A percentile compares a stretch with the other conserved stretches of the same genome.
These are phyloP conservation scores for Melanerpes aurifrons DNA, from an alignment of 2,113 vertebrate genomes.

Conservation along the genomic window DNA sequence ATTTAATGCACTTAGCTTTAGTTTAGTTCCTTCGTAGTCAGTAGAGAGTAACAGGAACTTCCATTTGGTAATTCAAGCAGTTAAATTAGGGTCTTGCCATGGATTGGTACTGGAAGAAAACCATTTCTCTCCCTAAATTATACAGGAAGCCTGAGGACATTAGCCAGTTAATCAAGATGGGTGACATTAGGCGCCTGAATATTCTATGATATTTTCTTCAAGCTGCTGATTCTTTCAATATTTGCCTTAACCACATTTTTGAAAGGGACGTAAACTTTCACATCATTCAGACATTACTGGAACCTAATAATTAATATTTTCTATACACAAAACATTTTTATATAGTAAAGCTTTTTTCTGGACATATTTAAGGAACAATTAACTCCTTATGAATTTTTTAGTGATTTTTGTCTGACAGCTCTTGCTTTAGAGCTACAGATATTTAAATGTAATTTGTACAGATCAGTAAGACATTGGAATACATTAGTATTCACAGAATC, in stretches of 20 bases:
- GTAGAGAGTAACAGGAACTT: background rate
- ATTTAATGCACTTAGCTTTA: background rate
- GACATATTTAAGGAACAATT: background rate
- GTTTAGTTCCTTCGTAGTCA: background rate
- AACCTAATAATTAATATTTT: background rate
- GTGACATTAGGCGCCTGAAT: background rate
- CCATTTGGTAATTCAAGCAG: background rate
- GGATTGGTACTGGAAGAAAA: background rate
- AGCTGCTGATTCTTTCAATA: background rate
- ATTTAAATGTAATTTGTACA: background rate
- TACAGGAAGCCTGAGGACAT: background rate
- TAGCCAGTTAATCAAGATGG: background rate
- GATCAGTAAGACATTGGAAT: background rate
- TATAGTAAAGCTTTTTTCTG: background rate
- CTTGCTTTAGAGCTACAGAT: background rate
- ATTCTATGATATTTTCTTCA: background rate
- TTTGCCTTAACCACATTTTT: background rate
- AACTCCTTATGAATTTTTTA: background rate
- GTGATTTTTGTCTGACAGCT: background rate
- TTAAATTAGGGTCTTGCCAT: background rate
- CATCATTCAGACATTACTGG: background rate
- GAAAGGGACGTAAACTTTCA: background rate
- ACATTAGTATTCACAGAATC: background rate
- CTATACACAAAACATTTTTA: background rate
- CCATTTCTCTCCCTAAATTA: background rate